phyloP scores from a whole-genome alignment of 92 coral and sea anemone genomes.

The Umimayanthus chanpuru region DNA sequence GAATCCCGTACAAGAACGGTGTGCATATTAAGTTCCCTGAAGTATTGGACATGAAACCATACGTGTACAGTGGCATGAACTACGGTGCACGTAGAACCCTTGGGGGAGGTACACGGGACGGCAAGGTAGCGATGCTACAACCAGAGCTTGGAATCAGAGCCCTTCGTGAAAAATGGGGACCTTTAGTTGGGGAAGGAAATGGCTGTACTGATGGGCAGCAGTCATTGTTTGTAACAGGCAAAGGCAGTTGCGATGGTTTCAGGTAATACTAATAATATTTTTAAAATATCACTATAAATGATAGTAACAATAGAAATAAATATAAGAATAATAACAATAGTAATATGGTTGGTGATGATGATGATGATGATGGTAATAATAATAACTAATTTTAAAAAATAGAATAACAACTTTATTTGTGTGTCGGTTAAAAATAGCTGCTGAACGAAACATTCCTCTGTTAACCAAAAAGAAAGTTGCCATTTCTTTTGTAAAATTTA shows the following conservation, averaged over 20 bases:
- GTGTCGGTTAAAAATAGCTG: too few relatives aligned
- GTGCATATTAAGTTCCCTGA: constrained; percentile 79
- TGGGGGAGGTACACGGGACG: constrained; percentile 29
- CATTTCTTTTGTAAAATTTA: too few relatives aligned
- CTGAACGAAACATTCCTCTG: too few relatives aligned
- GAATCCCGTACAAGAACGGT: constrained; percentile 89
- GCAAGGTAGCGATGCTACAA: neutral
- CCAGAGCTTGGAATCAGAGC: constrained; percentile 1
- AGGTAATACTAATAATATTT: neutral
- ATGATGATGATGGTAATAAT: too few relatives aligned
- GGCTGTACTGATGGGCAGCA: neutral
- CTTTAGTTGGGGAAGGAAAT: neutral
- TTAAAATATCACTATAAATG: neutral
- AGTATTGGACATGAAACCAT: constrained; percentile 77
- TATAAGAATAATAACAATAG: too few relatives aligned
- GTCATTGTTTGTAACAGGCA: neutral
- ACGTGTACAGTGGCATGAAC: constrained; percentile 58
- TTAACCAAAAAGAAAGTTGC: too few relatives aligned
- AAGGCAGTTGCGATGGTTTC: neutral
- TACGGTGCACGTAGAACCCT: constrained; percentile 20
- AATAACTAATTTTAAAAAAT: too few relatives aligned
- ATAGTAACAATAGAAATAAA: too few relatives aligned
- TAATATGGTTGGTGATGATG: too few relatives aligned
- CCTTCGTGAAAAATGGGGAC: constrained; percentile 7
- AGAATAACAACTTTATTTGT: too few relatives aligned